Evolutionary conservation across 2,888 invertebrate genomes (phyloP), one percentile per base, ranked within the genome.

Genomic region (Xestia sexstrigata): DNA sequence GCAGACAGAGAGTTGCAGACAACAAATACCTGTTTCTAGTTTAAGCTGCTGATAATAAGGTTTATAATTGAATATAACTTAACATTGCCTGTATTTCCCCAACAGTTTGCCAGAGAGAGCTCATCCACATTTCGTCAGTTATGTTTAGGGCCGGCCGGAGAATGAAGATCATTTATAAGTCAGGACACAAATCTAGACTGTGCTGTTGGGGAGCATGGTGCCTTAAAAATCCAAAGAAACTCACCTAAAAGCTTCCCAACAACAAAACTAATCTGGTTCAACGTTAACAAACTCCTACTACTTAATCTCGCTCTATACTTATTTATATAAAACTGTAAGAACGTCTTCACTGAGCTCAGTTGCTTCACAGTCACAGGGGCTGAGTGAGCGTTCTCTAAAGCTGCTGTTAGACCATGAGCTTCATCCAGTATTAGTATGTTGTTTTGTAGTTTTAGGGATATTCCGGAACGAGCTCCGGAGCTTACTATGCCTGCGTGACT

Each of bases 331-430:
- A 97, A 97, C 69, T 97, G 95, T 23, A 99, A 92, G 90, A 98
- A 98, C 4, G 97, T 97, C 74, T 97, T 97, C 70, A 98, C 97
- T 69, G 97, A 95, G 26, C 97, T 93, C 71, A 98, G 91, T 92
- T 99, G 98, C 86, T 96, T 96, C 0, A 97, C 97, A 0, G 97
- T 97, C 23, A 99, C 95, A 62, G 98, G 98, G 0, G 98, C 97
- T 80, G 98, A 98, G 92, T 99, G 98, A 89, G 99, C 98, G 90
- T 98, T 98, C 82, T 98, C 98, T 85, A 99, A 97, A 0, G 99
- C 98, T 81, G 99, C 99, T 17, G 99, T 95, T 2, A 99, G 97
- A 93, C 99, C 99, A 90, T 99, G 99, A 0, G 99, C 99, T 94
- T 99, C 99, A 92, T 99, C 99, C 30, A 99, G 97, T 79, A 99